Conservation (phyloP, 2,888 invertebrate genomes). For the Euproctis similis region DNA sequence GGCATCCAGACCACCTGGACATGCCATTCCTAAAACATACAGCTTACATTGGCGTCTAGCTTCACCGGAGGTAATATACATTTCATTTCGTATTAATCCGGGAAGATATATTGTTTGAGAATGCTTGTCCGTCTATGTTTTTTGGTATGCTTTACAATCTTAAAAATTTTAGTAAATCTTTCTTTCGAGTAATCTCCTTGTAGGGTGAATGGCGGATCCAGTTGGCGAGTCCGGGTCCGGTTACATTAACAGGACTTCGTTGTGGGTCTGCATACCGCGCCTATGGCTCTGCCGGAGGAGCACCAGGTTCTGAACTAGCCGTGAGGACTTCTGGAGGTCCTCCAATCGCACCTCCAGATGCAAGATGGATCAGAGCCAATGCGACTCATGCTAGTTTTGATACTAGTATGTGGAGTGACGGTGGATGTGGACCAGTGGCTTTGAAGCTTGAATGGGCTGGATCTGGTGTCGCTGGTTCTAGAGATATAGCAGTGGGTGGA, state of each 20-base stretch:
- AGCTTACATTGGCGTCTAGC: slow-evolving; percentile 81
- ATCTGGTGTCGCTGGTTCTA: slow-evolving; percentile 63
- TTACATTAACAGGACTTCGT: slow-evolving; percentile 81
- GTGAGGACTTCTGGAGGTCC: slow-evolving; percentile 88
- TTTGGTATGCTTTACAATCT: too few species aligned
- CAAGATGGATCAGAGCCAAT: slow-evolving; percentile 85
- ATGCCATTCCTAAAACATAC: slow-evolving; percentile 75
- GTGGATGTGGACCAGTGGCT: slow-evolving; percentile 88
- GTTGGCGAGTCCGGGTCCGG: slow-evolving; percentile 54
- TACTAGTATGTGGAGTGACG: slow-evolving; percentile 87
- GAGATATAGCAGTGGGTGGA: slow-evolving; percentile 63
- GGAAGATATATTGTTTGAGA: too few species aligned
- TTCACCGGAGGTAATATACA: slow-evolving; percentile 82
- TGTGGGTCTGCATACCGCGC: slow-evolving; percentile 91
- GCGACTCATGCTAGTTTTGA: slow-evolving; percentile 87
- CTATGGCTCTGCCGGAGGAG: slow-evolving; percentile 86
- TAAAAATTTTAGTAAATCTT: too few species aligned
- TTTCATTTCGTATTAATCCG: too few species aligned
- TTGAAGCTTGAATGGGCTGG: slow-evolving; percentile 83
- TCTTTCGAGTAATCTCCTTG: too few species aligned
- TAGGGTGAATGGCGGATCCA: slow-evolving; percentile 80
- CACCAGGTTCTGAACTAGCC: slow-evolving; percentile 82
- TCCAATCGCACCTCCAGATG: slow-evolving; percentile 79
- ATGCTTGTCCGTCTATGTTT: too few species aligned
- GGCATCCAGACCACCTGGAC: slow-evolving; percentile 51